phyloP scores from a whole-genome alignment of 2,113 vertebrate species.

The Paramormyrops kingsleyae region DNA sequence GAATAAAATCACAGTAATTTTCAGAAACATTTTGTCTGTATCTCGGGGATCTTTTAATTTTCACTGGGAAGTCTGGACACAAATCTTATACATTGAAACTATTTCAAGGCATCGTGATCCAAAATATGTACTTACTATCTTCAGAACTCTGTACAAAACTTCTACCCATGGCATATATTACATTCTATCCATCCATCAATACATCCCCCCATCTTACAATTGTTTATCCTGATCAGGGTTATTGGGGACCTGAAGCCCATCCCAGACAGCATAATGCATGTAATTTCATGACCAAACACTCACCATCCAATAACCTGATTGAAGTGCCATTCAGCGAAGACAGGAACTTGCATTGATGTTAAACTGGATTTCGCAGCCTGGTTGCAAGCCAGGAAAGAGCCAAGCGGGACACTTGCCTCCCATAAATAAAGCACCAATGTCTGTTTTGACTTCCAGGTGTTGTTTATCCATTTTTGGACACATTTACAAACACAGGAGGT shows the following conservation, averaged over 20 bases:
- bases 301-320: background rate
- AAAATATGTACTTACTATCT: background rate
- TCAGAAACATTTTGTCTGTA: background rate
- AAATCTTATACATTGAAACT: background rate
- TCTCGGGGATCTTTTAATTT: background rate
- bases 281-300: background rate
- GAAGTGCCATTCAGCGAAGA: background rate
- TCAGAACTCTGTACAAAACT: background rate
- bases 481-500: conserved; percentile 21
- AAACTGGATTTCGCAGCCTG: background rate
- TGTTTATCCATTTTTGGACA: conserved; percentile 1
- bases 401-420: background rate
- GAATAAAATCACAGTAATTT: conserved; percentile 1
- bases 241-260: background rate
- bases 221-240: background rate
- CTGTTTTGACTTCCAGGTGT: conserved; percentile 1
- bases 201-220: background rate
- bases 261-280: background rate
- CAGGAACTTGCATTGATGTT: background rate
- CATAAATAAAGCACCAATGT: background rate
- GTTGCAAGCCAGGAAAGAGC: background rate
- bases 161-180: background rate
- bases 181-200: background rate
- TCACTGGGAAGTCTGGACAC: background rate
- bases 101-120: background rate